These are phyloP conservation scores for Cybosia mesomella DNA, from an alignment of 2,888 invertebrate genomes.

Conservation along the genomic window DNA sequence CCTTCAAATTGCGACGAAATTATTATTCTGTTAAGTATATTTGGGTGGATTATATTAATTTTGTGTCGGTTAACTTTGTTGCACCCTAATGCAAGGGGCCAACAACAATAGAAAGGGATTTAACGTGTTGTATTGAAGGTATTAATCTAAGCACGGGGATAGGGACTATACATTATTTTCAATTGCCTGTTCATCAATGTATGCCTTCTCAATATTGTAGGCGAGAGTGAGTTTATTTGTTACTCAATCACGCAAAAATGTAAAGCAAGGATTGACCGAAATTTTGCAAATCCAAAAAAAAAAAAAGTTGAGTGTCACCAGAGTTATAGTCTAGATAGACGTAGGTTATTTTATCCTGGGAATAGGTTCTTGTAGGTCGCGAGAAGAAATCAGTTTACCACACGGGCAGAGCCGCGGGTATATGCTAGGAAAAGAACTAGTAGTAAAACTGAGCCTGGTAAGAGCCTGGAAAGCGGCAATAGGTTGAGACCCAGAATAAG, in stretches of 20 bases:
- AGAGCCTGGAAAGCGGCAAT: no score
- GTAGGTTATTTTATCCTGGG: no score
- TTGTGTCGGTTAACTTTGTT: slow-evolving; percentile 73
- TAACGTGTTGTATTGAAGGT: slow-evolving; percentile 79
- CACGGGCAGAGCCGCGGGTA: no score
- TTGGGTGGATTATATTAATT: slow-evolving; percentile 82
- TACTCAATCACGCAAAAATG: no score
- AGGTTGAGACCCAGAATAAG: no score
- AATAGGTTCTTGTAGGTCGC: no score
- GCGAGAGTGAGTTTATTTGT: not conserved
- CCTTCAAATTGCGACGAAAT: slow-evolving; percentile 64
- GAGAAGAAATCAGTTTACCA: no score
- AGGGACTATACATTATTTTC: slow-evolving; percentile 39
- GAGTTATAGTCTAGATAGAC: no score
- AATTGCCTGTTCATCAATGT: slow-evolving; percentile 15
- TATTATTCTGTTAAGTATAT: slow-evolving; percentile 76
- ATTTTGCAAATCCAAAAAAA: not conserved
- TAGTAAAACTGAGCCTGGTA: no score
- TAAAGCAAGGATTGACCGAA: no score
- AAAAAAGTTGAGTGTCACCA: no score
- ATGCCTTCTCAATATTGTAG: not conserved
- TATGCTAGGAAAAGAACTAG: no score
- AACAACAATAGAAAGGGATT: slow-evolving; percentile 82
- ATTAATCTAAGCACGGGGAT: slow-evolving; percentile 70
- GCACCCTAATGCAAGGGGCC: slow-evolving; percentile 62